Base-by-base conservation (phyloP, 1,140 invertebrate species). In the Microvelia longipes region DNA sequence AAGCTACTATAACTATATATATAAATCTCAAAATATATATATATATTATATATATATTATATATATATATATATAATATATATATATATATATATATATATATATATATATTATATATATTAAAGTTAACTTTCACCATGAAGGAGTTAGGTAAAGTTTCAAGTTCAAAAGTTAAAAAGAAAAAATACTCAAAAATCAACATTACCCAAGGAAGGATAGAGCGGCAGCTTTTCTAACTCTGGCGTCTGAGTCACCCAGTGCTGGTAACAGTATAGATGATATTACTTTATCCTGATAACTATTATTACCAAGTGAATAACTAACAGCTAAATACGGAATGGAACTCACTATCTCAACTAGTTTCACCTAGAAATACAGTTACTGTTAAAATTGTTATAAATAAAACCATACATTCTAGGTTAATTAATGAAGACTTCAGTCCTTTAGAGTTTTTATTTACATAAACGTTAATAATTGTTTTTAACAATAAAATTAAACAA, bases 171-270 rank as follows among this genome's bases (percentile, higher is more conserved):
- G 19, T 11, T 50, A 11, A 19, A 19, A 19, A 50, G 35, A 50
- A 50, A 50, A 19, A 50, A 11, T 50, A n/a, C n/a, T n/a, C n/a
- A n/a, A n/a, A n/a, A n/a, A n/a, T n/a, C n/a, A n/a, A 50, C 19
- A 50, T 82, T 82, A 93, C 90, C 82, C 88, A 24, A 86, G 79
- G 73, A 93, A 83, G 24, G 88, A 82, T 62, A 81, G 78, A 11
- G 87, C 83, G 1, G 90, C 85, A 19, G 90, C 86, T 74, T 85
- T 83, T 68, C 92, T 80, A 5, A 94, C 90, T 78, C 91, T 83
- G 68, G 84, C 83, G 78, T 94, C 91, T 73, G 88, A 86, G 81
- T 93, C 90, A 15, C 82, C 83, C 1, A 93, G 76, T 29, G 92
- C 77, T 35, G 78, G 76, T 24, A 88, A 77, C n/a, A 91, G 77